Evolutionary conservation across 2,113 vertebrate species (phyloP).

Genomic region (Microcebus jonahi): DNA sequence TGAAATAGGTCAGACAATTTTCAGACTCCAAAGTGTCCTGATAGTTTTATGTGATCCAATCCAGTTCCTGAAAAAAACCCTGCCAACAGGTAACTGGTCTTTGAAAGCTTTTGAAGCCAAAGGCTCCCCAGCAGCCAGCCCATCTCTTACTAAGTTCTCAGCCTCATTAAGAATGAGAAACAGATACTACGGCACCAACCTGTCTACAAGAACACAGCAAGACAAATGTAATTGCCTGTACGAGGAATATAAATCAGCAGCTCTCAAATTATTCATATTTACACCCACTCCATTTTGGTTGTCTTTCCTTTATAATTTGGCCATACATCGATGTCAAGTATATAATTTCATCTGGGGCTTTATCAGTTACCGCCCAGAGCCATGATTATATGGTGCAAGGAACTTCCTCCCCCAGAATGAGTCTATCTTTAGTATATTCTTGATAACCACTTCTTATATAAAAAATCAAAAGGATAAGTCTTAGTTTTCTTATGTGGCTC

Average conservation of each 20-base stretch:
- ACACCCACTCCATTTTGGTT: conserved; percentile 79
- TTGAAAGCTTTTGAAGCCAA: conserved; percentile 72
- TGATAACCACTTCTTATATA: conserved; percentile 66
- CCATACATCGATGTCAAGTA: conserved; percentile 80
- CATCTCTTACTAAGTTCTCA: conserved; percentile 54
- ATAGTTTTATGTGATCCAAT: conserved; percentile 77
- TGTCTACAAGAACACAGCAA: conserved; percentile 79
- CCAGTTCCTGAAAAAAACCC: conserved; percentile 66
- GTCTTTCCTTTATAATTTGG: conserved; percentile 84
- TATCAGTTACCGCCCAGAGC: conserved; percentile 82
- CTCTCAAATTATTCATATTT: conserved; percentile 82
- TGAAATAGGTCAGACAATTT: conserved; percentile 66
- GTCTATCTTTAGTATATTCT: conserved; percentile 72
- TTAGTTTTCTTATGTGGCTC: conserved; percentile 67
- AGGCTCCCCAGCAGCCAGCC: conserved; percentile 61
- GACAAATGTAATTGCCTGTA: conserved; percentile 78
- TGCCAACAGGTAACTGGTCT: conserved; percentile 77
- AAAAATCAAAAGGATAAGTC: conserved; percentile 76
- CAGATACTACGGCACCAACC: conserved; percentile 77
- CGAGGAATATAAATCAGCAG: conserved; percentile 72
- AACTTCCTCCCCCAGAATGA: conserved; percentile 45
- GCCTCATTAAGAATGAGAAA: conserved; percentile 74
- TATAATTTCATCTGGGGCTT: conserved; percentile 88
- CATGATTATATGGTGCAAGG: conserved; percentile 81
- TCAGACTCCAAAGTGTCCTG: conserved; percentile 73